Evolutionary conservation across 2,888 invertebrate genomes (phyloP).

Genomic region (Drosophila parthenogenetica): DNA sequence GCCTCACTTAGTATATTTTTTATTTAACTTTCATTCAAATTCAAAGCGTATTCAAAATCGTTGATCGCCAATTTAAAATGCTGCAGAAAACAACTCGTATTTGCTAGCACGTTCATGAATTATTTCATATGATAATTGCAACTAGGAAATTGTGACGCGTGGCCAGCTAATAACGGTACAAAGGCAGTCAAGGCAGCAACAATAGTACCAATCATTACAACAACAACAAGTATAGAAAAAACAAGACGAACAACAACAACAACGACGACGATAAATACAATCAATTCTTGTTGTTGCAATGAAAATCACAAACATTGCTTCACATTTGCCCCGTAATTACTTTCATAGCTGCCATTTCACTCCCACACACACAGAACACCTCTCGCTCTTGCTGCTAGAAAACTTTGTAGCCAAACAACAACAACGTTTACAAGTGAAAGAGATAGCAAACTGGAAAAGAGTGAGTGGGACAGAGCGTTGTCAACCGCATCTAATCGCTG

Average conservation of each 20-base stretch:
- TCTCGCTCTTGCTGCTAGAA: conserved; percentile 33
- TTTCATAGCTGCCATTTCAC: conserved; percentile 37
- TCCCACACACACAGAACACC: conserved; percentile 17
- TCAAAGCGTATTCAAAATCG: conserved; percentile 21
- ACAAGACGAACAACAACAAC: conserved; percentile 37
- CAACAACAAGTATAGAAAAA: conserved; percentile 32
- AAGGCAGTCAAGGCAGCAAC: conserved; percentile 9
- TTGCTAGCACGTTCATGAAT: conserved; percentile 59
- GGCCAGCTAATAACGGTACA: conserved; percentile 40
- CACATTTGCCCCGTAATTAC: conserved; percentile 73
- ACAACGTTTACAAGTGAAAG: conserved; percentile 12
- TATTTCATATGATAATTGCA: conserved; percentile 78
- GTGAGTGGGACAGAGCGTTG: conserved; percentile 19
- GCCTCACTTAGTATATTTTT: no score
- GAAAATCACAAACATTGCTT: conserved; percentile 70
- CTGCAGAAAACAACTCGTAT: conserved; percentile 16
- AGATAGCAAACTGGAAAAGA: conserved; percentile 8
- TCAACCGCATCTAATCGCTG: conserved; percentile 69
- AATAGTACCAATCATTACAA: conserved; percentile 23
- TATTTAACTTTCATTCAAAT: no score
- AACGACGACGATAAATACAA: conserved; percentile 53
- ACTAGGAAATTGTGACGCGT: conserved; percentile 45
- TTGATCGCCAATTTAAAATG: not conserved
- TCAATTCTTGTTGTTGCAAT: conserved; percentile 72
- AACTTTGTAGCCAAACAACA: conserved; percentile 42